Evolutionary conservation across 2,113 vertebrate genomes (phyloP), one percentile per base, ranked within the genome.

Genomic region (Benitochromis conjunctus): DNA sequence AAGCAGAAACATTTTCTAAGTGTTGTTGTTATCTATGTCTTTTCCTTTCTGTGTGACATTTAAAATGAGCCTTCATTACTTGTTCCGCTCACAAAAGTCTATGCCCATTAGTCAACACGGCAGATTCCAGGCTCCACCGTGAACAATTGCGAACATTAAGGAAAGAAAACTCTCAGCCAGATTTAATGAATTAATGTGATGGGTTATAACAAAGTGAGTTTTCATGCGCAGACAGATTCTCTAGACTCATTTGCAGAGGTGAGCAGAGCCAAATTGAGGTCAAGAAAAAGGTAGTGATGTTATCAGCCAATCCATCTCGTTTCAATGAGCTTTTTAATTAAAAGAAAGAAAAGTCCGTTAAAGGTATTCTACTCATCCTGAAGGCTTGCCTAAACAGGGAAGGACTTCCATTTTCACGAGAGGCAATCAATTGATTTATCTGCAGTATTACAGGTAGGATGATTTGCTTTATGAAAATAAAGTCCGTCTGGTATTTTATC

Each of bases 261-360:
- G 86, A 90, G 79, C 77, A 3, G 55, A 92, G 89, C 84, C 83
- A 93, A 92, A 93, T 92, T 94, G 90, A 92, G 93, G 90, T 93
- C 94, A 90, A 79, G 46, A 74, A 91, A 85, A 90, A 92, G 90
- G 91, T 86, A 86, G 85, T 46, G 85, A 80, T 89, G 89, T 76
- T 92, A 92, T 94, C 92, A 64, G 74, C 79, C 89, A 83, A 94
- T 91, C 88, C 89, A 87, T 93, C 90, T 90, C 80, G 60, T 91
- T 90, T 83, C 90, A 90, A 89, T 89, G 64, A 89, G 90, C 81
- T 87, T 94, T 93, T 91, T 93, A 94, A 93, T 94, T 91, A 93
- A 91, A 92, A 76, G 51, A 88, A 86, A 79, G 79, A 76, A 86
- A 90, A 89, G 92, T 84, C 86, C 4, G 58, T 77, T 88, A 81